These are phyloP conservation scores for Garrulus glandarius DNA, from an alignment of 2,797 vertebrate genomes.

Conservation along the genomic window DNA sequence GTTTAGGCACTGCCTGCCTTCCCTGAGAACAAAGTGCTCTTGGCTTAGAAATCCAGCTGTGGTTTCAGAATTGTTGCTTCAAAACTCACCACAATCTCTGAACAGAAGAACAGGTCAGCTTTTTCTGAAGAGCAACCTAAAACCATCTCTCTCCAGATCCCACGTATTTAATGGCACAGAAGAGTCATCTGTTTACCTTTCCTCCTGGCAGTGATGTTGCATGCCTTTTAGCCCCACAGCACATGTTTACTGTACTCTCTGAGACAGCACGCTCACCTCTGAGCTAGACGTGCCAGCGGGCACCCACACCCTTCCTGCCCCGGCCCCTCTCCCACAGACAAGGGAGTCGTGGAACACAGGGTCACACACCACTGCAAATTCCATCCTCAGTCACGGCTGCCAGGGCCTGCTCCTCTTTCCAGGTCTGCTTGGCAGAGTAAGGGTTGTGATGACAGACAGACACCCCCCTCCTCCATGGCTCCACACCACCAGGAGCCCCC, in stretches of 20 bases:
- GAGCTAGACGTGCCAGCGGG: background rate
- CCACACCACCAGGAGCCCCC: background rate
- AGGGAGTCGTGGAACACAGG: rapidly evolving
- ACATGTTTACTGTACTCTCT: background rate
- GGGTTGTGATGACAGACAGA: background rate
- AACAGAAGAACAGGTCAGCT: background rate
- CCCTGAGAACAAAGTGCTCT: background rate
- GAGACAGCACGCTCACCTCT: background rate
- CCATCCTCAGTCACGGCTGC: background rate
- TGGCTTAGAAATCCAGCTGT: background rate
- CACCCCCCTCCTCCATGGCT: rapidly evolving
- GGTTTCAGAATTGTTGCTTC: background rate
- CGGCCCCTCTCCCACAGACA: background rate
- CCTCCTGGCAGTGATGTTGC: background rate
- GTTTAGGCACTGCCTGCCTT: background rate
- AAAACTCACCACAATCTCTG: background rate
- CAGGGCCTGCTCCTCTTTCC: background rate
- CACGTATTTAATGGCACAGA: background rate
- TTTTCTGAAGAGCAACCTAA: background rate
- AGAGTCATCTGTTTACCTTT: slow-evolving; percentile 34
- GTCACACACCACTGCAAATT: background rate
- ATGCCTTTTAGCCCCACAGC: background rate
- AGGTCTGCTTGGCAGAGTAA: background rate
- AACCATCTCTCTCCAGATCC: background rate
- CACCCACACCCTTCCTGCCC: background rate